phyloP scores from a whole-genome alignment of 2,797 vertebrate genomes.

The Aulostomus chinensis region DNA sequence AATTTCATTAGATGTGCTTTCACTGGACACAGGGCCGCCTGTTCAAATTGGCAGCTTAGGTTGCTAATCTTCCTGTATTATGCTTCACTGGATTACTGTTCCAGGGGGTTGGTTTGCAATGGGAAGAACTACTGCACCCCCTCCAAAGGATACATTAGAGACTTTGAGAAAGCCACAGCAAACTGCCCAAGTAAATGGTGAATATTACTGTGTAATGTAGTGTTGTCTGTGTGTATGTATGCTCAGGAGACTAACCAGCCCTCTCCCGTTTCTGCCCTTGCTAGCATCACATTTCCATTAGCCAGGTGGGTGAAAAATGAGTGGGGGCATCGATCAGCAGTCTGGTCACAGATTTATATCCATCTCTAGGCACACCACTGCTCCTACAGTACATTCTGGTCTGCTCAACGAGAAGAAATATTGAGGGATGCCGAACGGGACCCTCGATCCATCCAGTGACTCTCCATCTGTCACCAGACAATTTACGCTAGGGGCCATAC shows the following conservation, averaged over 20 bases:
- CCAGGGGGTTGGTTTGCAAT: conserved; percentile 36
- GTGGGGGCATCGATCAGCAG: conserved; percentile 41
- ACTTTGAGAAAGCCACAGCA: conserved; percentile 22
- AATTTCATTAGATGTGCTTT: conserved; percentile 52
- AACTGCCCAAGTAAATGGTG: conserved; percentile 1
- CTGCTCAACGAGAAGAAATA: conserved; percentile 29
- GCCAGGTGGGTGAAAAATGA: conserved; percentile 54
- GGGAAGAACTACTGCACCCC: no score
- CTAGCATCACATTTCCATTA: conserved; percentile 24
- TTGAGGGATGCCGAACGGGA: conserved; percentile 5
- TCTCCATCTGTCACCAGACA: conserved; percentile 33
- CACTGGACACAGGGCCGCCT: conserved; percentile 36
- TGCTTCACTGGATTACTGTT: conserved; percentile 38
- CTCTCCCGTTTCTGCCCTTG: conserved; percentile 24
- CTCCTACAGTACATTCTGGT: conserved; percentile 14
- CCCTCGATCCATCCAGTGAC: conserved; percentile 9
- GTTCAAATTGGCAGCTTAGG: conserved; percentile 38
- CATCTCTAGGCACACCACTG: conserved; percentile 25
- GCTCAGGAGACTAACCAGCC: conserved; percentile 19
- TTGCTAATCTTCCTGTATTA: conserved; percentile 44
- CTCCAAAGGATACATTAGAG: no score
- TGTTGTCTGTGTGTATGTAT: conserved; percentile 1
- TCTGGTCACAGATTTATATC: conserved; percentile 44
- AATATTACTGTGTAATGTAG: neutral
- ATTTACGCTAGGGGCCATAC: conserved; percentile 10